Percentiles rank a stretch among this genome's conserved stretches.
These are phyloP conservation scores for Idaea straminata DNA, from an alignment of 2,888 invertebrate genomes.

Conservation along the genomic window DNA sequence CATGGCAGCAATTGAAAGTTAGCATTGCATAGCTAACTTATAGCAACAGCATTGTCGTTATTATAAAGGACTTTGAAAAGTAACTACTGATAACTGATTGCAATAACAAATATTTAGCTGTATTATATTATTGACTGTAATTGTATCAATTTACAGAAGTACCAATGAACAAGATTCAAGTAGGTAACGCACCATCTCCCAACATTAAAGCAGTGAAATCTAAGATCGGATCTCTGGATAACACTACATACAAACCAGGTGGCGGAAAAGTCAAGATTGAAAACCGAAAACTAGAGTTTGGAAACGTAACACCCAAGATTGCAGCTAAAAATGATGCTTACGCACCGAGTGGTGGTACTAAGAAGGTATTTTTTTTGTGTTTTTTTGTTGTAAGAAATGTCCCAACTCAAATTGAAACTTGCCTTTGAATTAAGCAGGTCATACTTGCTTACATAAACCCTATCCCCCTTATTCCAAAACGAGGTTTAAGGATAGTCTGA, in stretches of 20 bases:
- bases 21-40: too few species aligned
- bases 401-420: neutral
- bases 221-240: conserved; percentile 95
- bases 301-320: conserved; percentile 91
- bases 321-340: conserved; percentile 95
- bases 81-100: neutral
- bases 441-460: too few species aligned
- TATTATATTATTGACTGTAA: neutral
- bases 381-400: neutral
- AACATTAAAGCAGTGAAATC: conserved; percentile 95
- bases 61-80: neutral
- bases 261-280: conserved; percentile 94
- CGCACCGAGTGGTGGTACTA: conserved; percentile 91
- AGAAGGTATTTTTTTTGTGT: conserved; percentile 83
- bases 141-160: conserved; percentile 79
- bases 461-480: too few species aligned
- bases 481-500: too few species aligned
- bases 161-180: conserved; percentile 96
- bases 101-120: neutral
- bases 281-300: conserved; percentile 91
- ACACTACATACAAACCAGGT: conserved; percentile 92
- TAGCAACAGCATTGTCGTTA: neutral
- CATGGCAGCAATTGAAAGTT: too few species aligned
- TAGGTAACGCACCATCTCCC: conserved; percentile 94
- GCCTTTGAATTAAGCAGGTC: neutral